Base-by-base conservation (phyloP, 2,888 invertebrate genomes). In the Lacanobia oleracea region DNA sequence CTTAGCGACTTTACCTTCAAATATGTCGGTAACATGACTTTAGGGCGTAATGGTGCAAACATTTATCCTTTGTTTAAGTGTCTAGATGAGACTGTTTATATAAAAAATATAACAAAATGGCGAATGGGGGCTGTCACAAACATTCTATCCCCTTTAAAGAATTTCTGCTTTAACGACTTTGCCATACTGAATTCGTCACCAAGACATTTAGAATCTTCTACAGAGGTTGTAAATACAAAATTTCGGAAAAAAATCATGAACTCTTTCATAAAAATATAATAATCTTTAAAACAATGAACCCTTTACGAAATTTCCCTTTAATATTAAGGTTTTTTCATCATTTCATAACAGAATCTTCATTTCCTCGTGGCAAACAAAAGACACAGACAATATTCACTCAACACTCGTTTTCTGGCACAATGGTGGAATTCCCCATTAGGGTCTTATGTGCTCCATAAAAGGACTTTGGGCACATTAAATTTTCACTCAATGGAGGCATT, bases 371-470 rank as follows among this genome's bases (percentile, higher is more conserved):
- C 14, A 48, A 59, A 75, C 54, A 72, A 64, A 72, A 61, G 12
- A 53, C 23, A 12, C 2, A 40, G 2, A 10, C 16, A 48, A n/a
- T 7, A 23, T 37, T 73, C 7, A 7, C 33, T 68, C 12, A 56
- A 40, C 18, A n/a, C 14, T 43, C 27, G 12, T 48, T 61, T 48
- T 48, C 43, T 14, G 18, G 33, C 18, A 77, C 82, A 82, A 77
- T 77, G 60, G 64, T 10, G 10, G 2, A 21, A 51, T 48, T 56
- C 14, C 45, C 70, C 21, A 57, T 65, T 61, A 1, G 7, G 16
- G 21, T 48, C 33, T 56, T 40, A 61, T 5, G 12, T 33, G 18
- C 51, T 50, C 59, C 23, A n/a, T 68, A 64, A 77, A 77, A 57
- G 53, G 51, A 27, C 33, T 64, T 75, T 63, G 14, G 10, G 48